Percentiles rank a stretch among this genome's conserved stretches.
These are phyloP conservation scores for Phrynosoma blainvillii DNA, from an alignment of 2,113 vertebrate species.

Conservation along the genomic window DNA sequence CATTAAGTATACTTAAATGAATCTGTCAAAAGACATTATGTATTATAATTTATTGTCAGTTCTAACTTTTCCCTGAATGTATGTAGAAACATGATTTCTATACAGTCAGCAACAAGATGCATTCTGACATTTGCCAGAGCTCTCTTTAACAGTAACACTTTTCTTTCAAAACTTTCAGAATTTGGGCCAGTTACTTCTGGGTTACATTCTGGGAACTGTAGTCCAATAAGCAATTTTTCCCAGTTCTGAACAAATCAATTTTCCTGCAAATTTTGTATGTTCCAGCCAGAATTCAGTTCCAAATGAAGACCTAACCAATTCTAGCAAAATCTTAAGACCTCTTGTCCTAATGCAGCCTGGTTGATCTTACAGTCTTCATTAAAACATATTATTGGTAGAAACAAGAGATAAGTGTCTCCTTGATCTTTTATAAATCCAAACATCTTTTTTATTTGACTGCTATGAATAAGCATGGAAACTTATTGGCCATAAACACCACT, in stretches of 20 bases:
- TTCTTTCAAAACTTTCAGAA: not conserved
- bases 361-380: not conserved
- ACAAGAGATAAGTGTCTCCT: not conserved
- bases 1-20: not conserved
- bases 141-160: not conserved
- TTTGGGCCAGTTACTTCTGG: too few species aligned
- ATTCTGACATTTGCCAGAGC: not conserved
- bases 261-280: not conserved
- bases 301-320: too few species aligned
- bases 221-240: too few species aligned
- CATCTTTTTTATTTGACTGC: not conserved
- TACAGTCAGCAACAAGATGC: not conserved
- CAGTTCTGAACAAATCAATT: not conserved
- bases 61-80: not conserved
- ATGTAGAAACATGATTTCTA: not conserved
- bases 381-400: not conserved
- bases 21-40: not conserved
- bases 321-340: too few species aligned
- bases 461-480: not conserved
- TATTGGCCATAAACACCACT: not conserved
- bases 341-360: not conserved
- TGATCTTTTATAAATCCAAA: not conserved
- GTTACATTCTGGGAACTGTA: too few species aligned
- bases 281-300: not conserved
- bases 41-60: not conserved